Base-by-base conservation (phyloP, 2,888 invertebrate species). In the Ashinkailepas kermadecensis region DNA sequence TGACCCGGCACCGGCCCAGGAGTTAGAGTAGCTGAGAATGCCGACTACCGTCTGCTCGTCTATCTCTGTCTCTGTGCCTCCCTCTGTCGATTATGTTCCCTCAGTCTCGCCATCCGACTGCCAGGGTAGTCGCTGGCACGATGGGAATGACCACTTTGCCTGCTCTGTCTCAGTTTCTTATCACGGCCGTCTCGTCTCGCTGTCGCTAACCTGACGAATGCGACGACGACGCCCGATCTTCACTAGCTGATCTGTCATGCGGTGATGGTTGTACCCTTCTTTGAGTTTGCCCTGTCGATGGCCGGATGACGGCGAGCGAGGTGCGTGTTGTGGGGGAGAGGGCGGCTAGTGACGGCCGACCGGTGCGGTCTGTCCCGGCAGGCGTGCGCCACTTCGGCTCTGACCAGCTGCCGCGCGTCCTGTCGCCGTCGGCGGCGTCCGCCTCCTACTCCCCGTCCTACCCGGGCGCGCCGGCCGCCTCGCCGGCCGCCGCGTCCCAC, bases 311-410 rank as follows among this genome's bases (percentile, higher is more conserved):
- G 4, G 64, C 21, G 64, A 13, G 18, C 64, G 39, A 39, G 39
- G 1, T 39, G 39, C 39, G 39, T 39, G 39, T 39, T 39, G 39
- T 39, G 39, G 39, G 39, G 39, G 39, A 39, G 39, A 39, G 39
- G 59, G 59, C 59, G 59, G 59, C 59, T 23, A 13, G 23, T 23
- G 13, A 9, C 23, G 23, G 67, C 23, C 6, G 70, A 18, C 39
- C 70, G 70, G 18, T 15, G 59, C 39, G 39, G 39, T 39, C 70
- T 39, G 15, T 70, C n/a, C 70, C 39, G 15, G 70, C 70, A 70
- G 70, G 70, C n/a, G 70, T 54, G 70, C 70, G 70, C 15, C 70
- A 70, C 70, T 70, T 54, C 54, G 70, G 70, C 54, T 39, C n/a
- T 39, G 70, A 70, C 13, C 70, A 70, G 70, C 39, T 70, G 70